Base-by-base conservation (phyloP, 1,140 invertebrate genomes). In the Orius insidiosus region DNA sequence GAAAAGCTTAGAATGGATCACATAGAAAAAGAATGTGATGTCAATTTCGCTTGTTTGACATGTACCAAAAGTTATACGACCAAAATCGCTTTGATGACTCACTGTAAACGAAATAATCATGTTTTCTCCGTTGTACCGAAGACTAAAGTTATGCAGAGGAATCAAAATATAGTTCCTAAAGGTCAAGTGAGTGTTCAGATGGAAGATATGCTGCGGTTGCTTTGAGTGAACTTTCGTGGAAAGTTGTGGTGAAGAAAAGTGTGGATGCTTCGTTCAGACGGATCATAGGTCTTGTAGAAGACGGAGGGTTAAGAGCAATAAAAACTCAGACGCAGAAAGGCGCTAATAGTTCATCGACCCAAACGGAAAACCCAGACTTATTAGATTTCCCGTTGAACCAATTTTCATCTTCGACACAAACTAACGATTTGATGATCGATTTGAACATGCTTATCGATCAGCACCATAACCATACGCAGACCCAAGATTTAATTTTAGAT, bases 191-290 rank as follows among this genome's bases (percentile, higher is more conserved):
- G 13, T 6, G 16, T 19, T 5, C 30, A 11, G 30, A 46, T 37
- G 7, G 49, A 42, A 18, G 44, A 51, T 11, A 51, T 51, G 49
- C 49, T 35, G 49, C 49, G 18, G 45, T 40, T 4, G 49, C 49
- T 10, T 15, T 51, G 5, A 51, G 49, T 35, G 45, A 51, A 38
- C 36, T 51, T 5, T 51, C 49, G 8, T 14, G 49, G 24, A 47
- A 51, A 38, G 36, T 46, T 10, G 46, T 51, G 8, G 49, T 51
- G 2, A 31, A 34, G 5, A 31, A 8, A 9, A 46, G 49, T 2
- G 35, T 51, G 2, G 49, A 51, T 14, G 43, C 36, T 18, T 33
- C 8, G 45, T 46, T 6, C 49, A 51, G 24, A 47, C 49, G 16
- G 24, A 40, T 24, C 16, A 43, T 18, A 5, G 41, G 24, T 30